phyloP scores from a whole-genome alignment of 2,888 invertebrate species.

The Metallyticus violacea region DNA sequence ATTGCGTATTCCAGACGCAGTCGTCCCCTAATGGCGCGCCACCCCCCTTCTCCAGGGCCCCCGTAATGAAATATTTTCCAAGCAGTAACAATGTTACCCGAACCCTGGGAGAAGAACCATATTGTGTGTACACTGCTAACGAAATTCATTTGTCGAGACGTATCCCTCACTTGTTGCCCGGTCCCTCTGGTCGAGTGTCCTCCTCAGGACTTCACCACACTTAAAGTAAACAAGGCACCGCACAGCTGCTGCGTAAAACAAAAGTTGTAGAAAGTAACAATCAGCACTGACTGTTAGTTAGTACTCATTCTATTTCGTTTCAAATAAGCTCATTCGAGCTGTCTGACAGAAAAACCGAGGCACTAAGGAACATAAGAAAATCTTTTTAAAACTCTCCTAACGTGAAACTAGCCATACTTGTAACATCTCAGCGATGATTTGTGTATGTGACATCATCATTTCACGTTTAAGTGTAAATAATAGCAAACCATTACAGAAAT shows the following conservation, averaged over 20 bases:
- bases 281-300: too few species aligned
- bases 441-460: too few species aligned
- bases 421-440: too few species aligned
- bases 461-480: too few species aligned
- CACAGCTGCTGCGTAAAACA: neutral
- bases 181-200: neutral
- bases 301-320: too few species aligned
- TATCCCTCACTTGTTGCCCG: neutral
- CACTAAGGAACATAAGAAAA: too few species aligned
- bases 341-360: too few species aligned
- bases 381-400: too few species aligned
- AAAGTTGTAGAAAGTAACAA: neutral
- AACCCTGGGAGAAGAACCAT: constrained; percentile 18
- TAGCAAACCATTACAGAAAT: too few species aligned
- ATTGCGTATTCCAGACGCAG: constrained; percentile 16
- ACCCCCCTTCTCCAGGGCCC: too few species aligned
- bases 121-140: constrained; percentile 21
- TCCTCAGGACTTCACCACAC: neutral
- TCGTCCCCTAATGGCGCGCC: neutral
- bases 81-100: constrained; percentile 23
- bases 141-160: constrained; percentile 25
- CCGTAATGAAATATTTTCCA: constrained; percentile 29
- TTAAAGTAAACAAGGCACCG: neutral
- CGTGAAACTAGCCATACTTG: too few species aligned
- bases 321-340: too few species aligned